Base-by-base conservation (phyloP, 2,797 vertebrate genomes). In the Sebastes hubbsi region DNA sequence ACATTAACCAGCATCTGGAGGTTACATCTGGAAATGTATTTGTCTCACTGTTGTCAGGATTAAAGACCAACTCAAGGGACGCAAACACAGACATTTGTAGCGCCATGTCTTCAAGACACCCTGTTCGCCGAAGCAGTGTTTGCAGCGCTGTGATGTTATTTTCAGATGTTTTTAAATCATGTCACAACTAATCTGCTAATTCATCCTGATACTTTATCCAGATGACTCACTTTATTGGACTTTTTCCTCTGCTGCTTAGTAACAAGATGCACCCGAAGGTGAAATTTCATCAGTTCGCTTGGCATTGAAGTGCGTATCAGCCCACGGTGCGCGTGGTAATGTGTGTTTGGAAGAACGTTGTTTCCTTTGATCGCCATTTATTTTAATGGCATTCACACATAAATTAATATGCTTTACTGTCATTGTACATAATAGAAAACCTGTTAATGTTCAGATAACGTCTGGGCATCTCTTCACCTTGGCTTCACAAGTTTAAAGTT, bases 271-370 rank as follows among this genome's bases (percentile, higher is more conserved):
- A 24, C 87, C 60, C 18, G 8, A 34, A 83, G 84, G 62, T 75
- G 83, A 85, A 86, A 82, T 86, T 84, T 84, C 72, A 81, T 73
- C 83, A 67, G 54, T 66, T 72, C 54, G n/a, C 46, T 77, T 71
- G 74, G 73, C 56, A 32, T 65, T 78, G 59, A 4, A 24, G 6
- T 13, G 25, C 63, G 11, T 24, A 34, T 4, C 29, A 30, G 38
- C 30, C n/a, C 3, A 25, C 61, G 10, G 38, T 66, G 32, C 29
- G 22, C 10, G n/a, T 68, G 29, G 56, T 3, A 18, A 32, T 54
- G 34, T 72, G 42, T 42, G 27, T 75, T 68, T 72, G 9, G 30
- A 18, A 32, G 25, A 36, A 8, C 1, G 0, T 2, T 16, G 24
- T 62, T 58, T 71, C 5, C 32, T 68, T 32, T 65, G 20, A 11